Evolutionary conservation across 2,888 invertebrate species (phyloP).

Genomic region (Ernsta delagoae): DNA sequence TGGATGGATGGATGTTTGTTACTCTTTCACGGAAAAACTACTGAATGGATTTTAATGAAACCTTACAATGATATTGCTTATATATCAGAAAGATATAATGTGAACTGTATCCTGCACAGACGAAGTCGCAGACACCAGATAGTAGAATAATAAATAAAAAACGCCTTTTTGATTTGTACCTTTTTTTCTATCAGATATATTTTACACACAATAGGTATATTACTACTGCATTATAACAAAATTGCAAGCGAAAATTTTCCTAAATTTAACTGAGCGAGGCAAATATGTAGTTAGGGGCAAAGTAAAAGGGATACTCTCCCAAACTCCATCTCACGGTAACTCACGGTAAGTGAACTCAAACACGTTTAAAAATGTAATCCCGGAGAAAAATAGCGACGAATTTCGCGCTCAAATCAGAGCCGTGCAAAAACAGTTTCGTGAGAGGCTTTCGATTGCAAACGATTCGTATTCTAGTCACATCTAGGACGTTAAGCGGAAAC

Average conservation of each 20-base stretch:
- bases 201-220: too few relatives aligned
- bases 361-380: conserved; percentile 25
- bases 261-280: not conserved
- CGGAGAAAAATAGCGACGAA: conserved; percentile 18
- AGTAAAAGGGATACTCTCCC: not conserved
- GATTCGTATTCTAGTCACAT: conserved; percentile 18
- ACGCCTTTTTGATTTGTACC: too few relatives aligned
- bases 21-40: too few relatives aligned
- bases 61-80: too few relatives aligned
- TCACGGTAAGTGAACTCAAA: conserved; percentile 19
- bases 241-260: not conserved
- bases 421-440: conserved; percentile 16
- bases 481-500: conserved; percentile 23
- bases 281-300: conserved; percentile 1
- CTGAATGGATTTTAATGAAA: too few relatives aligned
- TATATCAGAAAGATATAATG: too few relatives aligned
- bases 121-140: too few relatives aligned
- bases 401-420: conserved; percentile 20
- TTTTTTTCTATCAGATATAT: too few relatives aligned
- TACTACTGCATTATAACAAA: too few relatives aligned
- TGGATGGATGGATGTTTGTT: too few relatives aligned
- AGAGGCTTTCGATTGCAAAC: conserved; percentile 12
- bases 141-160: too few relatives aligned
- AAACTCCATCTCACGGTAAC: not conserved
- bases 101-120: too few relatives aligned